Evolutionary conservation across 2,797 vertebrate genomes (phyloP), one percentile per base, ranked within the genome.

Genomic region (Sebastes steindachneri): DNA sequence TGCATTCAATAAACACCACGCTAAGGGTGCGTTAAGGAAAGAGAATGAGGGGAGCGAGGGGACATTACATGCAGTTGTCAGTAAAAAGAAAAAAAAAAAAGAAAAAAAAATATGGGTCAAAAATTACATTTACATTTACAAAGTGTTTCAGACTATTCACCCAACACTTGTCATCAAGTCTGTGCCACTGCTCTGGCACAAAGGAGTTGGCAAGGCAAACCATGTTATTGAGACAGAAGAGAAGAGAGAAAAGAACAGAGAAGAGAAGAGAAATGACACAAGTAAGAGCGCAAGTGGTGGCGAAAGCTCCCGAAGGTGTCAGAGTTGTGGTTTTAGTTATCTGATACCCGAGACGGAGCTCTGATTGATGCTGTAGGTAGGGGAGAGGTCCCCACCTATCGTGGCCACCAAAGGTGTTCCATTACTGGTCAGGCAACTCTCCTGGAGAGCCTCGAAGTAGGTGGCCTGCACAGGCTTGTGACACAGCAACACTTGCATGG

Each of bases 391-490:
- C 88, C 90, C 95, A 21, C 91, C 93, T 95, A 97, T 95, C 79
- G 97, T 96, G 93, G 95, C 95, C 96, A 97, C 96, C 57, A 98
- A 93, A 9, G 98, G 97, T 82, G 98, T 98, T 95, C 98, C 98
- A 1, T 99, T 99, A 96, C 98, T 99, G 90, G 97, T 97, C 89
- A 97, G 95, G 86, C 96, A 98, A 91, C 96, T 97, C 95, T 98
- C 97, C 95, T 96, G 96, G 92, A 99, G 94, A 75, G 97, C 97
- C 90, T 97, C 94, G 78, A 99, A 98, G 94, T 99, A 99, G 0
- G 97, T 98, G 82, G 98, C 98, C 95, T 99, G 98, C 92, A 99
- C 98, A 0, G 98, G 98, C 95, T 99, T 99, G 94, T 99, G 98
- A 95, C 95, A 97, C 95, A 94, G 96, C 95, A 99, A 96, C 96